Conservation (phyloP, 2,113 vertebrate species). For the Scolopax mira region DNA sequence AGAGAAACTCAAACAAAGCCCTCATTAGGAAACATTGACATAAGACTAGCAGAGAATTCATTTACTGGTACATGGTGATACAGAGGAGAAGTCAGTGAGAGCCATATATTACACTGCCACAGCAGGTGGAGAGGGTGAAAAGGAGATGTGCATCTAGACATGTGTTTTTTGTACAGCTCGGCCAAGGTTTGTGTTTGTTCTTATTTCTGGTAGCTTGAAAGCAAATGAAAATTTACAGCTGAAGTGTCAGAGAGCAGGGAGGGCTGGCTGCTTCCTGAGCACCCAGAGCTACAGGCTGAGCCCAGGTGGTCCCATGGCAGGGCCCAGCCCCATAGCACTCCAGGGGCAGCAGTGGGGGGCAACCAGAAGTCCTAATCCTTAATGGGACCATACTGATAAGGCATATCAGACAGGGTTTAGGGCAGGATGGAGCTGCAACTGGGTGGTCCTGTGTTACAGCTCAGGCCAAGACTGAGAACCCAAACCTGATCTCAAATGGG, state of each 20-base stretch:
- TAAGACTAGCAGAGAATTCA: constrained; percentile 45
- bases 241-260: neutral
- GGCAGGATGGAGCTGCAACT: neutral
- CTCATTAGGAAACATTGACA: constrained; percentile 62
- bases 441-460: neutral
- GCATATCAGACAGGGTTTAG: neutral
- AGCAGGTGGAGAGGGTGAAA: neutral
- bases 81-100: neutral
- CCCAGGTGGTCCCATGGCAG: fast-evolving
- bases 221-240: neutral
- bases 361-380: neutral
- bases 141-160: neutral
- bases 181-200: neutral
- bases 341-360: fast-evolving
- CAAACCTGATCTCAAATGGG: neutral
- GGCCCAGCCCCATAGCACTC: neutral
- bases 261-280: neutral
- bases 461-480: neutral
- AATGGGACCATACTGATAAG: neutral
- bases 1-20: constrained; percentile 61
- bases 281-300: neutral
- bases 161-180: neutral
- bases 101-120: neutral
- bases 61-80: constrained; percentile 18
- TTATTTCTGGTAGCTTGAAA: neutral